Evolutionary conservation across 2,113 vertebrate species (phyloP), one percentile per base, ranked within the genome.

Genomic region (Cheilinus undulatus): DNA sequence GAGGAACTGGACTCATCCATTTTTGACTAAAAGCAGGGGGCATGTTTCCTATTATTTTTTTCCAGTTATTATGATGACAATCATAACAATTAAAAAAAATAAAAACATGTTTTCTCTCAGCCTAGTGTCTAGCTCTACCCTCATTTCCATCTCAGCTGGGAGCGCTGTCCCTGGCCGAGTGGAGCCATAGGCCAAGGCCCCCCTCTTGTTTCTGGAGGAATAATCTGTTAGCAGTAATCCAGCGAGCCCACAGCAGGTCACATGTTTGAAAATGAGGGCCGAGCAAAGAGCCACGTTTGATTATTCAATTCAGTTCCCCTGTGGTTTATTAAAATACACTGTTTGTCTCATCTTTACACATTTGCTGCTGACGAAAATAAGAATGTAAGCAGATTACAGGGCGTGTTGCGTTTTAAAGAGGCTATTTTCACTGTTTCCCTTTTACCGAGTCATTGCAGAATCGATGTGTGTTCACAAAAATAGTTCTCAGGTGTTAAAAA

Each of bases 211-310:
- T 73, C 46, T 65, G 58, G 20, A 69, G 38, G 32, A 88, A 76
- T 80, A 80, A 86, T 84, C 63, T 69, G 69, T 69, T 73, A 72
- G 66, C 69, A 80, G 28, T 91, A 92, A 91, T 90, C 73, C 81
- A 78, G 26, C 14, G n/a, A 77, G 61, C 69, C 57, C 61, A 78
- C 51, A 40, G 63, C 46, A 14, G 62, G 76, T 86, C 78, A 89
- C 73, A 78, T 88, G 83, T 80, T 73, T 62, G 46, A 28, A 77
- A 88, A 84, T 46, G 40, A 80, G 54, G 73, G 62, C 75, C 0
- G 24, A 68, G 48, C 61, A 38, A 70, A 82, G 75, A 84, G 84
- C 69, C 68, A 53, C 30, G 45, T 80, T 57, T 83, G 48, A 85
- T 73, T 60, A 80, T 82, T 71, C 46, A 60, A 7, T 76, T 77